Evolutionary conservation across 2,888 invertebrate genomes (phyloP).

Genomic region (Aphidius colemani): DNA sequence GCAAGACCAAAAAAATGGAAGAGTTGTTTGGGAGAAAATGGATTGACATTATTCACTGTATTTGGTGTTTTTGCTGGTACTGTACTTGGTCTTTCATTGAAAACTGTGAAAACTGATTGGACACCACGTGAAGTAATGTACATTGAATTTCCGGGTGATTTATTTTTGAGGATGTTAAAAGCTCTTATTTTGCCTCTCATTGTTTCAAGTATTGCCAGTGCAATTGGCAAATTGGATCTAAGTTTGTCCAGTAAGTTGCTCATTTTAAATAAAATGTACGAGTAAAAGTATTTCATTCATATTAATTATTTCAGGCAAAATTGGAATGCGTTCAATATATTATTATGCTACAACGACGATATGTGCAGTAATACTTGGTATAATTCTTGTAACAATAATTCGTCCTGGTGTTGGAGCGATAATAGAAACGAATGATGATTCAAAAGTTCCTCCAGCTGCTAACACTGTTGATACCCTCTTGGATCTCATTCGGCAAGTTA

Average conservation of each 20-base stretch:
- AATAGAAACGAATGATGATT: slow-evolving; percentile 28
- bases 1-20: slow-evolving; percentile 46
- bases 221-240: slow-evolving; percentile 72
- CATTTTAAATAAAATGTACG: not conserved
- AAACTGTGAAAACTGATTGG: slow-evolving; percentile 58
- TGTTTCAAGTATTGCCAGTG: slow-evolving; percentile 70
- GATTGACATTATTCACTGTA: slow-evolving; percentile 66
- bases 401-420: slow-evolving; percentile 64
- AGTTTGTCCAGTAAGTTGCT: slow-evolving; percentile 65
- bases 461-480: slow-evolving; percentile 73
- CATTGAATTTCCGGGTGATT: slow-evolving; percentile 71
- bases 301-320: slow-evolving; percentile 51
- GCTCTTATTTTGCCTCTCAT: slow-evolving; percentile 76
- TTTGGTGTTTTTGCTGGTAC: slow-evolving; percentile 65
- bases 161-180: slow-evolving; percentile 76
- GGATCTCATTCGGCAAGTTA: slow-evolving; percentile 69
- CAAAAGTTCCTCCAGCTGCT: slow-evolving; percentile 42
- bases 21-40: slow-evolving; percentile 56
- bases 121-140: slow-evolving; percentile 70
- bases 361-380: slow-evolving; percentile 72
- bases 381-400: slow-evolving; percentile 70
- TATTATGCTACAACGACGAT: slow-evolving; percentile 75
- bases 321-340: slow-evolving; percentile 70
- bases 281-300: no score
- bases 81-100: slow-evolving; percentile 62